A percentile compares a stretch with the other conserved stretches of the same genome.
These are phyloP conservation scores for Ibycter americanus DNA, from an alignment of 2,797 vertebrate species.

Conservation along the genomic window DNA sequence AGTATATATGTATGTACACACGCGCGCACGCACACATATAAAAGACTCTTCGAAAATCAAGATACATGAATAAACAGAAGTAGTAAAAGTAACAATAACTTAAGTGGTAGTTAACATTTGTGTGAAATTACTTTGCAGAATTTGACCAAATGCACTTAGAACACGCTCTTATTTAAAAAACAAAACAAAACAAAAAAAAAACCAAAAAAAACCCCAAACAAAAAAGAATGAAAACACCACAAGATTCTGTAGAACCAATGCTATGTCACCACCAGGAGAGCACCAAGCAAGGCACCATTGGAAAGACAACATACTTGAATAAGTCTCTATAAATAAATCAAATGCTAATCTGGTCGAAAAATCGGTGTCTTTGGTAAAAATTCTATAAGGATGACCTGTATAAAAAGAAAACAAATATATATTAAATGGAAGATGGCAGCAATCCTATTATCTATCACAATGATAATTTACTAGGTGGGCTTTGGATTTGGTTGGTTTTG, in stretches of 20 bases:
- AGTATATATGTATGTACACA: background rate
- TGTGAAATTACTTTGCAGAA: slow-evolving; percentile 74
- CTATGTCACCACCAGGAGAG: slow-evolving; percentile 81
- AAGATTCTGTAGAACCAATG: slow-evolving; percentile 80
- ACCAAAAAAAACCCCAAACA: background rate
- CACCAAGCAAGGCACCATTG: slow-evolving; percentile 91
- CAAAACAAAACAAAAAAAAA: slow-evolving; percentile 20
- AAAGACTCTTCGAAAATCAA: slow-evolving; percentile 74
- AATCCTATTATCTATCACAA: background rate
- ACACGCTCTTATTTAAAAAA: slow-evolving; percentile 67
- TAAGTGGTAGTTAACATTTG: slow-evolving; percentile 77
- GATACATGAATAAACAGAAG: slow-evolving; percentile 75
- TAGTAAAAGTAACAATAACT: slow-evolving; percentile 78
- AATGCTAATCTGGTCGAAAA: slow-evolving; percentile 96
- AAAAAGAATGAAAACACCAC: slow-evolving; percentile 70
- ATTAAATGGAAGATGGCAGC: slow-evolving; percentile 13
- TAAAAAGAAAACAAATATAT: slow-evolving; percentile 63
- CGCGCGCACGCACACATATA: slow-evolving; percentile 40
- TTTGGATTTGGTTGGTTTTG: background rate
- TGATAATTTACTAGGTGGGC: background rate
- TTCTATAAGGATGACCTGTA: slow-evolving; percentile 98
- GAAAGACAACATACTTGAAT: slow-evolving; percentile 81
- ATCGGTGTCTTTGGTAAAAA: slow-evolving; percentile 99
- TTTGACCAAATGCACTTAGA: slow-evolving; percentile 76
- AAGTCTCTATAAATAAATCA: slow-evolving; percentile 80